Percentiles rank a stretch among this genome's conserved stretches.
phyloP scores from a whole-genome alignment of 2,888 invertebrate genomes.

The Polydrusus cervinus region DNA sequence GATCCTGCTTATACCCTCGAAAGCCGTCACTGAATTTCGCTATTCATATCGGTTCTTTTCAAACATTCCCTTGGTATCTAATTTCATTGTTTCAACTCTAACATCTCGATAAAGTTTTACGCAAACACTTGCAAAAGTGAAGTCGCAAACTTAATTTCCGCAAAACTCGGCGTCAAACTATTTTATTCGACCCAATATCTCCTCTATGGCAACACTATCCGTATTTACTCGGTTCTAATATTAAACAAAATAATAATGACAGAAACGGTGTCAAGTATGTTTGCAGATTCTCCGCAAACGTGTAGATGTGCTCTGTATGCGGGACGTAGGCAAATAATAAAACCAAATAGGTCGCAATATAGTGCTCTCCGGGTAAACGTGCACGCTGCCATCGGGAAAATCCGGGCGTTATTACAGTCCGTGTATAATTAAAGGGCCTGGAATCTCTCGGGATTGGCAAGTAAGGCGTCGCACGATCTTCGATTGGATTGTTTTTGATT shows the following conservation, averaged over 20 bases:
- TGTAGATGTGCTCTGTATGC: constrained; percentile 53
- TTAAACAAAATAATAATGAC: constrained; percentile 55
- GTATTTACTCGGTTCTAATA: constrained; percentile 43
- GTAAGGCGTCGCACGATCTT: constrained; percentile 48
- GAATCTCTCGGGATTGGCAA: constrained; percentile 48
- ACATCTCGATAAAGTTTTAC: constrained; percentile 1
- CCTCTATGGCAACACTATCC: constrained; percentile 39
- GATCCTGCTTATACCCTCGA: too few relatives aligned
- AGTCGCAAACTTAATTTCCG: constrained; percentile 44
- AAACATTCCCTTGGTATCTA: too few relatives aligned
- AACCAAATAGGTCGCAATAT: constrained; percentile 55
- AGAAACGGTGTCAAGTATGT: constrained; percentile 56
- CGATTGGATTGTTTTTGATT: constrained; percentile 46
- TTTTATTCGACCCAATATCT: constrained; percentile 48
- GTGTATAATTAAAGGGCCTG: constrained; percentile 52
- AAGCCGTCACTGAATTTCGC: too few relatives aligned
- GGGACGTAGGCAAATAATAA: constrained; percentile 55
- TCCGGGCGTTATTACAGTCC: constrained; percentile 48
- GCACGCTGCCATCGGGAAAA: constrained; percentile 51
- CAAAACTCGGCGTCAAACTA: constrained; percentile 36
- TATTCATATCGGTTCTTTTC: too few relatives aligned
- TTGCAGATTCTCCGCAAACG: constrained; percentile 53
- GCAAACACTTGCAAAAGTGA: constrained; percentile 21
- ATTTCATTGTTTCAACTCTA: not conserved
- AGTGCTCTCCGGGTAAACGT: constrained; percentile 50